Base-by-base conservation (phyloP, 1,140 invertebrate species). In the Bombus fervidus region DNA sequence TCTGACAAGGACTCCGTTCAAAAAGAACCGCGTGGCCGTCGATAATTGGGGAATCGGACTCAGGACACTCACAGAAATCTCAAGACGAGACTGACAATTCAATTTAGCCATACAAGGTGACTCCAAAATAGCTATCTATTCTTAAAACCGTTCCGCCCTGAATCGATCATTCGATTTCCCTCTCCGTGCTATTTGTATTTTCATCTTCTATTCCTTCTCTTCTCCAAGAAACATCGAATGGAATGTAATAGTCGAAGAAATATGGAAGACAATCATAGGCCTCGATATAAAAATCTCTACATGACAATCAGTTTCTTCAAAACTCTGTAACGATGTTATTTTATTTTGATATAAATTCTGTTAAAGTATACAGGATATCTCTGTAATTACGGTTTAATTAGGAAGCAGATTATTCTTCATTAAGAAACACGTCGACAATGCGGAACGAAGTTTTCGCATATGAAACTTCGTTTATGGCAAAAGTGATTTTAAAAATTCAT, bases 91-190 rank as follows among this genome's bases (percentile, higher is more conserved):
- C 31, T 68, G 41, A 53, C 41, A 68, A 68, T 80, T 69, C 43
- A 80, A 80, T 69, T 47, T 68, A 47, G 31, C n/a, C 75, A 47
- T 69, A 80, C 43, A 69, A 80, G 64, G 41, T 69, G 31, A 53
- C 25, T 69, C 31, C n/a, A 22, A 80, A 53, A 69, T 80, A 69
- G 43, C 34, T 3, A 25, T 37, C 64, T 80, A 80, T 80, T 57
- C 43, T 80, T 80, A 69, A 68, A 80, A 69, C 3, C 28, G n/a
- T 64, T 53, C 59, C 62, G 31, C 59, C 8, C 39, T 69, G 41
- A 28, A 80, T 47, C 31, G 64, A 53, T 69, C n/a, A 31, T 43
- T 53, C 77, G 39, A 43, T 43, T 79, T 68, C 53, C 5, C 34
- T 64, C 37, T 41, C 13, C 53, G 9, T 5, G 5, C 25, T 53